Evolutionary conservation across 1,140 invertebrate species (phyloP).

Genomic region (Zaprionus camerounensis): DNA sequence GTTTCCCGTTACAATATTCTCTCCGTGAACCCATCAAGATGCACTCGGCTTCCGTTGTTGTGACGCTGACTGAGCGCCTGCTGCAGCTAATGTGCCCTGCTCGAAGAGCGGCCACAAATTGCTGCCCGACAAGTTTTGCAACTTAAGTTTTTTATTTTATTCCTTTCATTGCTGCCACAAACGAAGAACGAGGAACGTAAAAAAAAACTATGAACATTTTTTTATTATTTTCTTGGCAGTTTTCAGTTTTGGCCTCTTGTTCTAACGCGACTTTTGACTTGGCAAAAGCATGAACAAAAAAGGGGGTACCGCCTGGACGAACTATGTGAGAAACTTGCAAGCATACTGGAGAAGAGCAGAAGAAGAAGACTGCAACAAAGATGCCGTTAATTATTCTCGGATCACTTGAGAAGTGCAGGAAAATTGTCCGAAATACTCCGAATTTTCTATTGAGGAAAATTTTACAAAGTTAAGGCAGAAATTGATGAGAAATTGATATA

Average conservation of each 20-base stretch:
- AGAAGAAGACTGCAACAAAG: conserved; percentile 5
- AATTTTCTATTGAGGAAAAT: neutral
- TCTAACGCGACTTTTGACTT: conserved; percentile 33
- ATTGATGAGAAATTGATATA: conserved; percentile 1
- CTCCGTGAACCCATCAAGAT: neutral
- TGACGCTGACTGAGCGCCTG: neutral
- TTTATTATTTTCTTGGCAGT: conserved; percentile 10
- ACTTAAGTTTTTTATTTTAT: conserved; percentile 34
- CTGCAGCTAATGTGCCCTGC: conserved; percentile 14
- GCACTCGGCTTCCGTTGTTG: neutral
- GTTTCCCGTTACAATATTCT: neutral
- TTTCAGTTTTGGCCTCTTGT: conserved; percentile 22
- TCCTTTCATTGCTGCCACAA: neutral
- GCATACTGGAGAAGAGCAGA: neutral
- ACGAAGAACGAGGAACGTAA: neutral
- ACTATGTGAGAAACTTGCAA: conserved; percentile 5
- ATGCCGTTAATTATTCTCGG: neutral
- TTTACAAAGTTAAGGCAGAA: neutral
- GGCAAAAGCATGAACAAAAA: neutral
- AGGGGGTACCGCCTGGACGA: neutral
- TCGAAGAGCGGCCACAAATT: conserved; percentile 22
- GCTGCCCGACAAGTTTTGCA: conserved; percentile 49
- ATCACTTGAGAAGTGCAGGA: conserved; percentile 1
- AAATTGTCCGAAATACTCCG: neutral
- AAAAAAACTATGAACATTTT: neutral